Percentiles rank a stretch among this genome's conserved stretches.
Conservation (phyloP, 1,140 invertebrate genomes). For the Heliconius hewitsoni region DNA sequence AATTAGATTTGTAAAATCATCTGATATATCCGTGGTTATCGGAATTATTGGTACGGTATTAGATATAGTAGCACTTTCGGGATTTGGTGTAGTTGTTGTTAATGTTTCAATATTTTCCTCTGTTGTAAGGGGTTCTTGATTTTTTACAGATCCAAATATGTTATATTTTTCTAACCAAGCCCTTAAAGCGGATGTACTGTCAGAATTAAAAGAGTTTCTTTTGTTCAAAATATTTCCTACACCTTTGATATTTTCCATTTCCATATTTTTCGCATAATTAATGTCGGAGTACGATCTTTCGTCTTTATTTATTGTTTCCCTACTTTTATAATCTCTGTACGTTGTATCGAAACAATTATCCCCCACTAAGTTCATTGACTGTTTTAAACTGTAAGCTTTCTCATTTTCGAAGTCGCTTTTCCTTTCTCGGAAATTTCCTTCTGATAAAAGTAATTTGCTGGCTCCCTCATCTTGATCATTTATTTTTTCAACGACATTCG, state of each 20-base stretch:
- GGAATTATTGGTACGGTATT: slow-evolving; percentile 47
- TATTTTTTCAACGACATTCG: slow-evolving; percentile 55
- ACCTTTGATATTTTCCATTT: slow-evolving; percentile 44
- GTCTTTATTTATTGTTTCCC: slow-evolving; percentile 32
- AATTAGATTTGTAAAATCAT: slow-evolving; percentile 40
- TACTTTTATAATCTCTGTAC: slow-evolving; percentile 48
- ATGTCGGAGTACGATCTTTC: slow-evolving; percentile 40
- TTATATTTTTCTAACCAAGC: slow-evolving; percentile 64
- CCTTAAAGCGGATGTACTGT: slow-evolving; percentile 51
- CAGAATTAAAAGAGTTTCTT: slow-evolving; percentile 50
- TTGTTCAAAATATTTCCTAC: slow-evolving; percentile 55
- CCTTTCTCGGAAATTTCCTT: slow-evolving; percentile 43
- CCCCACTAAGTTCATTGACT: slow-evolving; percentile 60
- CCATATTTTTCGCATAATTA: slow-evolving; percentile 49
- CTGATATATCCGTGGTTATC: slow-evolving; percentile 66
- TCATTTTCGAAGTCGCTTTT: slow-evolving; percentile 36
- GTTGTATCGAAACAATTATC: slow-evolving; percentile 65
- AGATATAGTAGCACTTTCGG: background rate
- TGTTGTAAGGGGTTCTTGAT: slow-evolving; percentile 10
- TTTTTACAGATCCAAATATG: slow-evolving; percentile 22
- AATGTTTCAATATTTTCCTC: slow-evolving; percentile 5
- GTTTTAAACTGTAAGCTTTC: slow-evolving; percentile 39
- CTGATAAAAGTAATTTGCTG: slow-evolving; percentile 50
- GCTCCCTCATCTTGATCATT: slow-evolving; percentile 51
- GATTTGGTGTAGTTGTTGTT: background rate